Evolutionary conservation across 2,888 invertebrate species (phyloP).

Genomic region (Selenia dentaria): DNA sequence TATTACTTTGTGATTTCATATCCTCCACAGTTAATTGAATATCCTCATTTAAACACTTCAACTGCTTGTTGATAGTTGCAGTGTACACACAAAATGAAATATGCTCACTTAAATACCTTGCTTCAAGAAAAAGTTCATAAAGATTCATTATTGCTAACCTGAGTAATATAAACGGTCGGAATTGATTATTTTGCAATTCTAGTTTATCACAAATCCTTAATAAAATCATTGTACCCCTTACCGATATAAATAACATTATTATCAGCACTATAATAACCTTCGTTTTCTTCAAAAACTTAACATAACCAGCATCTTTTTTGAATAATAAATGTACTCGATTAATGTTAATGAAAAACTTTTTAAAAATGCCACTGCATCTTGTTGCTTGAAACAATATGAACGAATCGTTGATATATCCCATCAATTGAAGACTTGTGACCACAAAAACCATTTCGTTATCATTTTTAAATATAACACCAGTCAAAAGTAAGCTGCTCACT

Average conservation of each 20-base stretch:
- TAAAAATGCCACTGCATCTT: neutral
- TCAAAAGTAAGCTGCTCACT: neutral
- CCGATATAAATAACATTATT: neutral
- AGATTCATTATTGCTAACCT: neutral
- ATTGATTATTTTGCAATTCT: too few species aligned
- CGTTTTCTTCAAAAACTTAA: neutral
- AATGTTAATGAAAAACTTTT: neutral
- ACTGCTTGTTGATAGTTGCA: neutral
- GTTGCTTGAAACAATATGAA: neutral
- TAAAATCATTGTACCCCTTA: neutral
- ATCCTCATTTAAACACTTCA: constrained; percentile 1
- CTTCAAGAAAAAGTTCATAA: neutral
- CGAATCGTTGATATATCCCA: neutral
- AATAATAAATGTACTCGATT: neutral
- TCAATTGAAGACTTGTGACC: neutral
- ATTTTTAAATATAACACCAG: neutral
- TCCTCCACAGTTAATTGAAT: neutral
- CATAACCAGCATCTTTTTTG: neutral
- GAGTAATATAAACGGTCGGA: neutral
- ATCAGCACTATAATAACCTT: neutral
- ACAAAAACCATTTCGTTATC: neutral
- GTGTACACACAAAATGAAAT: neutral
- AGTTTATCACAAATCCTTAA: neutral
- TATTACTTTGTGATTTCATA: too few species aligned
- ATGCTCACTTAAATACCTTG: neutral